These are phyloP conservation scores for Drosophila paucipuncta DNA, from an alignment of 2,888 invertebrate genomes.

Conservation along the genomic window DNA sequence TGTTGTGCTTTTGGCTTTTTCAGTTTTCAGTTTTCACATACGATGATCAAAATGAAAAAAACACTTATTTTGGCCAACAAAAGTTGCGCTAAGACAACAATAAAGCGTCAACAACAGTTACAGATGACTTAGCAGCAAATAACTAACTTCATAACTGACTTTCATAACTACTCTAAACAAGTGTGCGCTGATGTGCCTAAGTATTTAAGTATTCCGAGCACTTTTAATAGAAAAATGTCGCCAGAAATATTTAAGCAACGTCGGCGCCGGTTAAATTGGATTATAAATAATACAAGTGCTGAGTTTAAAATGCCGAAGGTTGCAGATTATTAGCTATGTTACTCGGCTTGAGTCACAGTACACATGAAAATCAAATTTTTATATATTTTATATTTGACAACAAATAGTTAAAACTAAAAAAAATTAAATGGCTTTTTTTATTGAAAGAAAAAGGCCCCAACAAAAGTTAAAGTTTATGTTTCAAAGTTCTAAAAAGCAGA, in stretches of 20 bases:
- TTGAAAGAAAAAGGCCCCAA: not conserved
- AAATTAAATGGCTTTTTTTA: not conserved
- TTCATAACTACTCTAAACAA: constrained; percentile 1
- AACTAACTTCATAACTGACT: constrained; percentile 12
- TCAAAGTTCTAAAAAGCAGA: not conserved
- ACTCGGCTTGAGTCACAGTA: not conserved
- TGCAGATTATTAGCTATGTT: not conserved
- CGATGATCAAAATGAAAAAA: constrained; percentile 32
- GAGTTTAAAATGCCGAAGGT: not conserved
- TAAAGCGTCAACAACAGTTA: constrained; percentile 58
- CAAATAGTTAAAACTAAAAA: not conserved
- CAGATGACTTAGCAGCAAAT: constrained; percentile 32
- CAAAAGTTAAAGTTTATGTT: not conserved
- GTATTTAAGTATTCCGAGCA: constrained; percentile 17
- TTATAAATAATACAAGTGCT: constrained; percentile 45
- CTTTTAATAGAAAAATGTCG: constrained; percentile 38
- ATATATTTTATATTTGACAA: not conserved
- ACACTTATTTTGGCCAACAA: constrained; percentile 49
- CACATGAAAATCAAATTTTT: not conserved
- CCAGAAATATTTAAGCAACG: constrained; percentile 24
- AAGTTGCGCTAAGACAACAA: constrained; percentile 26
- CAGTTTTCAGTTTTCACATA: constrained; percentile 54
- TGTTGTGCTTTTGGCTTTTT: constrained; percentile 4
- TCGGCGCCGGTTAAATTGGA: constrained; percentile 51
- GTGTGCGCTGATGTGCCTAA: not conserved